Conservation (phyloP, 2,113 vertebrate genomes). For the Benitochromis conjunctus region DNA sequence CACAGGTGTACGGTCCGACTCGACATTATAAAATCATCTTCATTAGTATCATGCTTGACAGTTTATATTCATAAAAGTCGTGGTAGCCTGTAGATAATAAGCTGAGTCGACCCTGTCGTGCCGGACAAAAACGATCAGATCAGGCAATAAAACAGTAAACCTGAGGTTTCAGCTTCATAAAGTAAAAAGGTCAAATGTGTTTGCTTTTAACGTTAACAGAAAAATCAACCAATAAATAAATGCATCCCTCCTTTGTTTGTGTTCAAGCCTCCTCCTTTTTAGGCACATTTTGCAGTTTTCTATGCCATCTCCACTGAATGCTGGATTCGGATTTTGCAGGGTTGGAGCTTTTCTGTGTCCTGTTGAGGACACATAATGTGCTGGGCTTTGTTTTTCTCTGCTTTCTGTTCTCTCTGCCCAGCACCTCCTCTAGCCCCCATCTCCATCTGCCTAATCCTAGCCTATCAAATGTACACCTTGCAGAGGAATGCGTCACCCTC, state of each 20-base stretch:
- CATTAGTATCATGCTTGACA: not conserved
- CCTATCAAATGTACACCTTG: conserved; percentile 17
- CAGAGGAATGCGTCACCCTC: conserved; percentile 1
- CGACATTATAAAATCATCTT: not conserved
- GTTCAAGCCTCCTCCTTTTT: not conserved
- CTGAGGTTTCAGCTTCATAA: not conserved
- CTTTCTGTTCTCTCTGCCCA: not conserved
- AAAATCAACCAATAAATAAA: accelerated
- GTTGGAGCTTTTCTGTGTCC: not conserved
- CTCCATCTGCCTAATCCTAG: conserved; percentile 29
- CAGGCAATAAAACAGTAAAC: not conserved
- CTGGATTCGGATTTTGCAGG: not conserved
- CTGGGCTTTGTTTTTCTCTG: not conserved
- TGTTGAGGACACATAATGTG: not conserved
- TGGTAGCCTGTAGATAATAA: not conserved
- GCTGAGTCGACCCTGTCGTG: accelerated
- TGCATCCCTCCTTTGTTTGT: not conserved
- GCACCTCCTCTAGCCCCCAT: not conserved
- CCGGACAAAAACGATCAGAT: not conserved
- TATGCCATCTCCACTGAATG: not conserved
- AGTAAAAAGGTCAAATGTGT: not conserved
- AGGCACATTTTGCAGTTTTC: not conserved
- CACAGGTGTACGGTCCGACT: not conserved
- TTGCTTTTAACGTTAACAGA: not conserved
- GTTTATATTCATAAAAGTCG: not conserved